Base-by-base conservation (phyloP, 2,888 invertebrate species). In the Trachelus iudaicus region DNA sequence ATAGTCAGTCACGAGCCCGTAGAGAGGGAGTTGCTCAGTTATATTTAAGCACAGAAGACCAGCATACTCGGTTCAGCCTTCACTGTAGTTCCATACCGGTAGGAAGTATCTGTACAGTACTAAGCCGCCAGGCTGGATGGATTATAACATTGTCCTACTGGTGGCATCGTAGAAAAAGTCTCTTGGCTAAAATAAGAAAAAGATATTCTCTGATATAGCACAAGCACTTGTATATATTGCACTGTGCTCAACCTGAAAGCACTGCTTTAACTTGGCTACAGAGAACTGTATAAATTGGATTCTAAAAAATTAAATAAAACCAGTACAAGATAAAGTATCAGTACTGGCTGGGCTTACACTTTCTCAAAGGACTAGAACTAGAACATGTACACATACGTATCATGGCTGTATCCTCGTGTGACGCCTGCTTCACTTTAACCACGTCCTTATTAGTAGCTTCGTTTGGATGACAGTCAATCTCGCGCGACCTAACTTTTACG, bases 401-500 rank as follows among this genome's bases (percentile, higher is more conserved):
- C 40, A 56, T 2, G 6, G 40, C 23, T 56, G 9, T 23, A 56
- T 56, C 4, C 40, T 56, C 40, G 23, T 23, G 40, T 23, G 9
- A 23, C 9, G 40, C 23, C 40, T 56, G 23, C 23, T 23, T 56
- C 40, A 23, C 23, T 56, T 6, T 56, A 56, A 75, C 79, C 76
- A 78, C 81, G 82, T 83, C 81, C 81, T 82, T 82, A 82, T 82
- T 83, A 79, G 82, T 82, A 78, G 77, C 83, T 79, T 79, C 82
- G 78, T 73, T 83, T 81, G 79, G 81, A 83, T 81, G 79, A 83
- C 76, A 75, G 79, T 81, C 80, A 79, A 80, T 83, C 76, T 71
- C 73, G 73, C 23, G 40, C 23, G 23, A 23, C 40, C 23, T 56
- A 56, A 56, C 40, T 40, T 23, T 40, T 40, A 40, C 40, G 23